Evolutionary conservation across 1,140 invertebrate species (phyloP), one percentile per base, ranked within the genome.

Genomic region (Triops cancriformis): DNA sequence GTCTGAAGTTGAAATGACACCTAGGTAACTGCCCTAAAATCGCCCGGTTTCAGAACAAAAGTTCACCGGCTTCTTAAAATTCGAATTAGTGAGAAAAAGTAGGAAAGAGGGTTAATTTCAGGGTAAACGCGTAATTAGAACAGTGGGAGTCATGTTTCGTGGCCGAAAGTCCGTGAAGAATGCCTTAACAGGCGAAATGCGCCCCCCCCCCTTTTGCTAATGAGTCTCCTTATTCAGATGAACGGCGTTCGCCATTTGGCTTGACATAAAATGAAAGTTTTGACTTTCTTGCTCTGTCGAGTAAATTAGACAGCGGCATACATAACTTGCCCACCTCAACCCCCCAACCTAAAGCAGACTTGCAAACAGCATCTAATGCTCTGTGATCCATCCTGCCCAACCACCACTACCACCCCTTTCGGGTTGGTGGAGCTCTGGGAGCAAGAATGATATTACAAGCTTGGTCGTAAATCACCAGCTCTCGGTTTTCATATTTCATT

Each of bases 401-500:
- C 14, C 51, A n/a, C 51, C 0, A 18, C 51, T n/a, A n/a, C n/a
- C 51, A 18, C 51, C 51, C 51, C 18, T 18, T 18, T 0, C 18
- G 51, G 51, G 51, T 23, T n/a, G 23, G 51, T 18, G 51, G n/a
- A n/a, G n/a, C n/a, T 18, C 10, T 14, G 23, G 51, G 51, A 14
- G 14, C 51, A 64, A 64, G 51, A 64, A 18, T 64, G 51, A 64
- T 64, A 64, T 64, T 64, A 64, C 51, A 64, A 64, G 51, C 51
- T n/a, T n/a, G 45, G 10, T 64, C 14, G 18, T 64, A 64, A 64
- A 64, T 64, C 51, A 64, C 14, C 18, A 64, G 51, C 51, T 64
- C 51, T 64, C 51, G 51, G 51, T 64, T 64, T 64, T 64, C 51
- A 64, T 64, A 64, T 64, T 64, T 64, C 51, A 64, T 64, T 64